These are phyloP conservation scores for Porphyrio hochstetteri DNA, from an alignment of 2,113 vertebrate species.

Conservation along the genomic window DNA sequence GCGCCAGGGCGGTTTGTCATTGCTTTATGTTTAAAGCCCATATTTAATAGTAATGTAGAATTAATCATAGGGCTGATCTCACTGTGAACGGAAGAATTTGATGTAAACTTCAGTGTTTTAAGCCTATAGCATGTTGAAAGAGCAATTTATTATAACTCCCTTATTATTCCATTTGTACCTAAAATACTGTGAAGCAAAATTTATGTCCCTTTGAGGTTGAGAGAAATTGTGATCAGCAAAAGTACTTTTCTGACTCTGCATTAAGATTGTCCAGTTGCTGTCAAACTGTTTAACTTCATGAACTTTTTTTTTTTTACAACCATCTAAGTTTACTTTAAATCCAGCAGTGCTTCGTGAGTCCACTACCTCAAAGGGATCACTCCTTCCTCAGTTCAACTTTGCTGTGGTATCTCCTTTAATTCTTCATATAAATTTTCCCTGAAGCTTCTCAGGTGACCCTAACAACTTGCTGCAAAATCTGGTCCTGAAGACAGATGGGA, in stretches of 20 bases:
- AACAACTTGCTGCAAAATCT: not conserved
- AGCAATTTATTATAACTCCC: conserved; percentile 17
- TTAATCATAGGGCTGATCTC: not conserved
- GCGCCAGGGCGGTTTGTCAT: not conserved
- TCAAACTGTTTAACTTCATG: conserved; percentile 21
- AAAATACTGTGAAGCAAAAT: not conserved
- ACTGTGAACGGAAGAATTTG: not conserved
- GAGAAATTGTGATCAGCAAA: not conserved
- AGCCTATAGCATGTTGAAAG: not conserved
- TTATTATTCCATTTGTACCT: conserved; percentile 4
- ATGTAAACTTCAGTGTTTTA: not conserved
- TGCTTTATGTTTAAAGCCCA: not conserved
- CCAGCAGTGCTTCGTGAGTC: not conserved
- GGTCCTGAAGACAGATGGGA: conserved; percentile 6
- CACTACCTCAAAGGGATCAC: not conserved
- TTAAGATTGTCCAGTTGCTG: not conserved
- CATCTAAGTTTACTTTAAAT: not conserved
- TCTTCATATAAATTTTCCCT: not conserved
- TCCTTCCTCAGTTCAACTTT: not conserved
- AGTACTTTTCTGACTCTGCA: conserved; percentile 5
- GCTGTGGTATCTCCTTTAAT: not conserved
- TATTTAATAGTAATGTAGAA: not conserved
- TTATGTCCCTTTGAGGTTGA: not conserved
- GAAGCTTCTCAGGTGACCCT: conserved; percentile 12
- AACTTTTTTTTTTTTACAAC: not conserved